Conservation (phyloP, 2,113 vertebrate genomes). For the Mustela nigripes region DNA sequence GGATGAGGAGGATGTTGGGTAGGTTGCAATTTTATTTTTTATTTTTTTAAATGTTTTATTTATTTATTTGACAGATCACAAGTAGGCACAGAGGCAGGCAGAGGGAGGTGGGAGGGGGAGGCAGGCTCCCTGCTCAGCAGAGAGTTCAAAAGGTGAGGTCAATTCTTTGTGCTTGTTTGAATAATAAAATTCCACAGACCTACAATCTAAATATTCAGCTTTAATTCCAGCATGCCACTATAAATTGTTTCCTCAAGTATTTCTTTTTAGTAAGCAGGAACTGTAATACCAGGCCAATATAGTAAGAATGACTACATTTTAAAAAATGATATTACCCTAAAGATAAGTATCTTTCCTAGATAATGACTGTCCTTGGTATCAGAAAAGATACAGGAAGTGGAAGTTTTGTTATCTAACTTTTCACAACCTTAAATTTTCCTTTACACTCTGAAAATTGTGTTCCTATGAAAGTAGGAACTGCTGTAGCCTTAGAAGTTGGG, state of each 20-base stretch:
- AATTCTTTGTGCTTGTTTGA: background rate
- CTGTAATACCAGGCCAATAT: background rate
- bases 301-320: background rate
- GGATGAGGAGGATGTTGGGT: background rate
- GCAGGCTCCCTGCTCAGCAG: no score
- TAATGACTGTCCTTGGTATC: background rate
- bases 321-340: background rate
- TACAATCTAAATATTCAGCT: background rate
- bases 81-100: no score
- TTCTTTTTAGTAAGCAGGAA: background rate
- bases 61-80: no score
- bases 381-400: background rate
- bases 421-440: background rate
- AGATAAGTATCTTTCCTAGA: background rate
- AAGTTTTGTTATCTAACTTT: background rate
- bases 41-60: no score
- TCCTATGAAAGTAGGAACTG: background rate
- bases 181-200: slow-evolving; percentile 4
- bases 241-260: background rate
- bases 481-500: background rate
- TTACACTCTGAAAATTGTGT: background rate
- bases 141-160: background rate
- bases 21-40: background rate
- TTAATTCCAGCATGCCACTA: background rate
- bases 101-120: no score